phyloP scores from a whole-genome alignment of 2,888 invertebrate genomes.

The Nomada goodeniana region DNA sequence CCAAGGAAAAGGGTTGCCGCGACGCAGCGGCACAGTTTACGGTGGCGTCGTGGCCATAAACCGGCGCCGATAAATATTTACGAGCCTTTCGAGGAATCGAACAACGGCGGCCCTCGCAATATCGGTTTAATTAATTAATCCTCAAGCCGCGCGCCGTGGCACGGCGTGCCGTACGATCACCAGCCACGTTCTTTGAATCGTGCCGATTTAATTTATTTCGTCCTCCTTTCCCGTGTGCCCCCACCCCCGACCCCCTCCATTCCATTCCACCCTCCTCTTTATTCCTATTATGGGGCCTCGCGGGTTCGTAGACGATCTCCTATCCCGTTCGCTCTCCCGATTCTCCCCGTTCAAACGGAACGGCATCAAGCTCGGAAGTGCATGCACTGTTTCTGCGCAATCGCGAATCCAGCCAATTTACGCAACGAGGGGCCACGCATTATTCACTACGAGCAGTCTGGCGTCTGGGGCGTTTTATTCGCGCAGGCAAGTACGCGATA shows the following conservation, averaged over 20 bases:
- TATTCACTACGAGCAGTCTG: constrained; percentile 3
- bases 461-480: background rate
- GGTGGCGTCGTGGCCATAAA: constrained; percentile 42
- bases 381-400: background rate
- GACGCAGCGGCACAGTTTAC: constrained; percentile 31
- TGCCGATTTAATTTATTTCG: constrained; percentile 61
- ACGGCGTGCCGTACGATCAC: constrained; percentile 46
- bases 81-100: constrained; percentile 60
- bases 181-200: constrained; percentile 61
- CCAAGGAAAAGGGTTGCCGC: constrained; percentile 31
- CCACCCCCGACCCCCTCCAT: too few species aligned
- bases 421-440: constrained; percentile 21
- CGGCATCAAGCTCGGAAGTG: constrained; percentile 18
- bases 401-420: constrained; percentile 19
- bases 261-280: background rate
- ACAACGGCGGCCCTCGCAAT: constrained; percentile 54
- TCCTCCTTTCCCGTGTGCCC: background rate
- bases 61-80: constrained; percentile 64
- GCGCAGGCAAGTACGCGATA: too few species aligned
- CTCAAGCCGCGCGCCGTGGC: constrained; percentile 34
- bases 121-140: constrained; percentile 73
- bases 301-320: constrained; percentile 17
- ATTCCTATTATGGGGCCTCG: constrained; percentile 27
- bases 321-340: constrained; percentile 13
- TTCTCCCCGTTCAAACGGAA: background rate